These are phyloP conservation scores for Troides helena DNA, from an alignment of 2,888 invertebrate genomes.

Conservation along the genomic window DNA sequence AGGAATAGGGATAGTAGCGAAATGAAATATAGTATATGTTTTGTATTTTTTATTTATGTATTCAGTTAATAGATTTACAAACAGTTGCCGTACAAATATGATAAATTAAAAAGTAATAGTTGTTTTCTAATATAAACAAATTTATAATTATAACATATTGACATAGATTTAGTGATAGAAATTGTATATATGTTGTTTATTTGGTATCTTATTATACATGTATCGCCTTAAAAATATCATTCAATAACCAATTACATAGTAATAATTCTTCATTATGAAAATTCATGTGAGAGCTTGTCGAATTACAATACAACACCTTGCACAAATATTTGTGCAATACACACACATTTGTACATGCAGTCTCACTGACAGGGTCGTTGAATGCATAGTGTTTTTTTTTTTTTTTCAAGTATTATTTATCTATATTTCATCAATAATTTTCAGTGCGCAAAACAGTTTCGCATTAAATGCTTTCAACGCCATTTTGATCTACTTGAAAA, in stretches of 20 bases:
- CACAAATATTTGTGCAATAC: neutral
- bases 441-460: slow-evolving; percentile 64
- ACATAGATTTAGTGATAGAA: no score
- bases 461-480: slow-evolving; percentile 54
- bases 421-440: slow-evolving; percentile 57
- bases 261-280: no score
- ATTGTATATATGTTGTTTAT: no score
- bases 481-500: slow-evolving; percentile 64
- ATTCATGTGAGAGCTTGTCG: neutral
- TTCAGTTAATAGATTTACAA: neutral
- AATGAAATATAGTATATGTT: slow-evolving; percentile 4
- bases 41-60: neutral
- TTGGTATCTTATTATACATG: no score
- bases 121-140: neutral
- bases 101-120: neutral
- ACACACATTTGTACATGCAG: neutral
- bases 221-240: no score
- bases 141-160: no score
- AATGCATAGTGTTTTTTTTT: neutral
- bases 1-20: slow-evolving; percentile 5
- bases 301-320: neutral
- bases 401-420: slow-evolving; percentile 27
- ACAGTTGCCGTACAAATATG: neutral
- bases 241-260: no score
- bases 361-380: neutral